A percentile compares a stretch with the other conserved stretches of the same genome.
Evolutionary conservation across 1,140 invertebrate species (phyloP).

Genomic region (Calycopis cecrops): DNA sequence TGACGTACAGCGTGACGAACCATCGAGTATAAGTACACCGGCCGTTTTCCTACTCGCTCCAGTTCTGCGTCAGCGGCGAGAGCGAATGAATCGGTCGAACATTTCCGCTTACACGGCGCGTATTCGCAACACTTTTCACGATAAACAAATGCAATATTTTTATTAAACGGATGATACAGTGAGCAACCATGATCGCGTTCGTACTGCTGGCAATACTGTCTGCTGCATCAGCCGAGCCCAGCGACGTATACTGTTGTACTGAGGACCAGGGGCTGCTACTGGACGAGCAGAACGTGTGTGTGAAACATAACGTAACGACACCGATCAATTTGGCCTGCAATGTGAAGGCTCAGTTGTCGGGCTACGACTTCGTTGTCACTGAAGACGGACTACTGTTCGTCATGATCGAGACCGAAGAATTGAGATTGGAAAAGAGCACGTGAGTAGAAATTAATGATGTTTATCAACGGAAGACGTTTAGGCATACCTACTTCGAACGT

Average conservation of each 20-base stretch:
- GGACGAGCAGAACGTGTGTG: background rate
- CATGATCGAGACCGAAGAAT: background rate
- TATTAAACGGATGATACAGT: too few relatives aligned
- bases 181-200: too few relatives aligned
- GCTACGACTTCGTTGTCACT: constrained; percentile 7
- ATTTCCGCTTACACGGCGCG: too few relatives aligned
- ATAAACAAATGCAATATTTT: too few relatives aligned
- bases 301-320: background rate
- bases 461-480: too few relatives aligned
- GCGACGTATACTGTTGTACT: background rate
- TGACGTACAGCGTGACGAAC: too few relatives aligned
- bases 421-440: constrained; percentile 11
- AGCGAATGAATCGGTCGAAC: too few relatives aligned
- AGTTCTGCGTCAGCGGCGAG: too few relatives aligned
- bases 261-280: background rate
- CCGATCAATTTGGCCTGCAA: background rate
- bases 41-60: too few relatives aligned
- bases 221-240: background rate
- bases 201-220: background rate
- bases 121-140: too few relatives aligned
- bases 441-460: constrained; percentile 13
- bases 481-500: too few relatives aligned
- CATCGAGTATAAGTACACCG: too few relatives aligned
- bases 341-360: background rate
- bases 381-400: constrained; percentile 16